These are phyloP conservation scores for Opisthograptis luteolata DNA, from an alignment of 2,888 invertebrate species.

Conservation along the genomic window DNA sequence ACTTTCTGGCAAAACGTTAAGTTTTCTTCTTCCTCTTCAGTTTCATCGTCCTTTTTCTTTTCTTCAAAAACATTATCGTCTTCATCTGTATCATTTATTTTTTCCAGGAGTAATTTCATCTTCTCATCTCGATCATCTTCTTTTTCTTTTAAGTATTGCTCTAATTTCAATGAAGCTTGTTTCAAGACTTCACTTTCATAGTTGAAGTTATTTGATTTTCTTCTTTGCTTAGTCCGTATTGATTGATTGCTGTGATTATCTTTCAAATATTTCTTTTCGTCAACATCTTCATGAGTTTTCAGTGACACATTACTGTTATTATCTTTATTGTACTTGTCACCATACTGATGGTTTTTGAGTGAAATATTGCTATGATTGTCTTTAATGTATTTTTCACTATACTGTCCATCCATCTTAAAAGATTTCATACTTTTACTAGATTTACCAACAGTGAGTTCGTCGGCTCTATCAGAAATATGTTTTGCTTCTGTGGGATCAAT, in stretches of 20 bases:
- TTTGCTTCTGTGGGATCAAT: conserved; percentile 72
- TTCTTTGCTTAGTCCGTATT: conserved; percentile 58
- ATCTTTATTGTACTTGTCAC: conserved; percentile 65
- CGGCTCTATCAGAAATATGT: conserved; percentile 66
- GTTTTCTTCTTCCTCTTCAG: conserved; percentile 56
- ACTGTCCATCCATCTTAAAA: conserved; percentile 72
- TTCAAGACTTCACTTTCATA: conserved; percentile 85
- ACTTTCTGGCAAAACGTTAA: conserved; percentile 82
- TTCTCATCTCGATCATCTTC: conserved; percentile 58
- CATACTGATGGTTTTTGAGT: conserved; percentile 68
- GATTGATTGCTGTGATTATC: conserved; percentile 79
- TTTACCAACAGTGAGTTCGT: conserved; percentile 58
- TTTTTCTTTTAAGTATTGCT: conserved; percentile 74
- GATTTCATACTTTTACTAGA: conserved; percentile 70
- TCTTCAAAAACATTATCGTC: conserved; percentile 59
- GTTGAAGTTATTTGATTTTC: conserved; percentile 84
- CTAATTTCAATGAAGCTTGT: conserved; percentile 81
- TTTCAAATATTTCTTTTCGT: conserved; percentile 73
- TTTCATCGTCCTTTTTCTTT: conserved; percentile 43
- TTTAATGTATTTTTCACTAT: conserved; percentile 65
- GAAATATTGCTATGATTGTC: conserved; percentile 68
- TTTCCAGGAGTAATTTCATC: conserved; percentile 61
- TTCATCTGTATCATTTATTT: conserved; percentile 57
- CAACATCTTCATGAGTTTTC: conserved; percentile 69
- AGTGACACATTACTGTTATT: conserved; percentile 66